phyloP scores from a whole-genome alignment of 2,888 invertebrate genomes.

The Aplocera efformata region DNA sequence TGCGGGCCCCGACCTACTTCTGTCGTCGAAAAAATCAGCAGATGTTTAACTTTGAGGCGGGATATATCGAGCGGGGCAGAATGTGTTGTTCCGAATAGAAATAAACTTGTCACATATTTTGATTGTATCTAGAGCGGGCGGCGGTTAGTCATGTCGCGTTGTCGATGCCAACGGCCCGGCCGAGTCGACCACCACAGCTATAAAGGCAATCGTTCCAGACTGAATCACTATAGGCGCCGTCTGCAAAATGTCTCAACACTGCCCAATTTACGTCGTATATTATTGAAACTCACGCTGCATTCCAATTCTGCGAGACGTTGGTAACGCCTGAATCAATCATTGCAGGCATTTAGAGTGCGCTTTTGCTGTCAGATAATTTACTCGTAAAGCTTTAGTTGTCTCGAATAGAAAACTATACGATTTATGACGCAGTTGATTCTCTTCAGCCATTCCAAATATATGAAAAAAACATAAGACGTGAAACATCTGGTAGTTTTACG shows the following conservation, averaged over 20 bases:
- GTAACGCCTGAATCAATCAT: slow-evolving; percentile 17
- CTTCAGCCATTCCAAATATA: slow-evolving; percentile 12
- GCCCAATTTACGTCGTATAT: slow-evolving; percentile 56
- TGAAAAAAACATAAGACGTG: not conserved
- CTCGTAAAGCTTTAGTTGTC: not conserved
- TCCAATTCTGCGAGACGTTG: slow-evolving; percentile 23
- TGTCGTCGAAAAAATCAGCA: slow-evolving; percentile 74
- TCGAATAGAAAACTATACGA: too few relatives aligned
- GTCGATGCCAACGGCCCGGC: slow-evolving; percentile 76
- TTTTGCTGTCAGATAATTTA: not conserved
- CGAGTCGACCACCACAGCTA: slow-evolving; percentile 57
- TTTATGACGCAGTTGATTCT: not conserved
- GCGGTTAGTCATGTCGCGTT: slow-evolving; percentile 75
- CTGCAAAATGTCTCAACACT: slow-evolving; percentile 77
- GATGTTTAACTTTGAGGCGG: slow-evolving; percentile 73
- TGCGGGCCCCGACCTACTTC: slow-evolving; percentile 77
- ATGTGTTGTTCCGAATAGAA: slow-evolving; percentile 78
- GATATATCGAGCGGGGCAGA: slow-evolving; percentile 72
- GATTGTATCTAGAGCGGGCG: slow-evolving; percentile 79
- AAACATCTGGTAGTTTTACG: slow-evolving; percentile 20
- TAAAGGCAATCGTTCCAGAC: slow-evolving; percentile 75
- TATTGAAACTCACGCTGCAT: slow-evolving; percentile 31
- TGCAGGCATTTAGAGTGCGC: not conserved
- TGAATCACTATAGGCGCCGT: slow-evolving; percentile 77
- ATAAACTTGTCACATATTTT: slow-evolving; percentile 81